Conservation (phyloP, 2,113 vertebrate species). For the Plectropomus leopardus region DNA sequence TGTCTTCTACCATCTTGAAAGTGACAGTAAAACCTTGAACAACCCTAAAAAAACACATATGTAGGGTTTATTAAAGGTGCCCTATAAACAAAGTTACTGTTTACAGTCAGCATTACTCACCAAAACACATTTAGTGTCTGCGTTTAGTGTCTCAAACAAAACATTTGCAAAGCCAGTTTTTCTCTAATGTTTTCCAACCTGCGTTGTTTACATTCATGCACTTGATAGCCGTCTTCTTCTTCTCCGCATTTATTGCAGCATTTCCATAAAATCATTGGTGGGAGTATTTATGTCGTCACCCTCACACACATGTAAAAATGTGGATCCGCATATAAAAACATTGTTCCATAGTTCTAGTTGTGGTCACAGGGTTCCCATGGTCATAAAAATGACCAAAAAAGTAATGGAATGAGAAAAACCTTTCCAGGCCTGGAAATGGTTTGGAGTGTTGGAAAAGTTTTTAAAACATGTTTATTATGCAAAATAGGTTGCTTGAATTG, state of each 20-base stretch:
- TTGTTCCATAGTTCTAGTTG: background rate
- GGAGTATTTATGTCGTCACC: background rate
- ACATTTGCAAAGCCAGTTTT: background rate
- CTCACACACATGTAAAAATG: background rate
- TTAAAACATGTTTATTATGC: too few relatives aligned
- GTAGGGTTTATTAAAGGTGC: conserved; percentile 19
- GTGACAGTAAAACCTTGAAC: background rate
- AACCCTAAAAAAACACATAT: background rate
- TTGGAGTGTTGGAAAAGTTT: too few relatives aligned
- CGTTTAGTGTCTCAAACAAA: conserved; percentile 1
- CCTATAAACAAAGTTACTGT: conserved; percentile 16
- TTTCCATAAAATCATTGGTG: background rate
- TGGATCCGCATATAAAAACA: too few relatives aligned
- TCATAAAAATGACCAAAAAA: too few relatives aligned
- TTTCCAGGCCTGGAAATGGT: too few relatives aligned
- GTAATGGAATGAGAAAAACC: too few relatives aligned
- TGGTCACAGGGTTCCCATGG: background rate
- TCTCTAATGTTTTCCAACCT: background rate
- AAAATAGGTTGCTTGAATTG: too few relatives aligned
- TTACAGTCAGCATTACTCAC: too few relatives aligned
- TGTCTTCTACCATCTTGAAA: background rate
- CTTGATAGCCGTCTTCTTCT: background rate
- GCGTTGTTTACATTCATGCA: background rate
- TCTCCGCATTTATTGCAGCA: background rate
- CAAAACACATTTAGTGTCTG: too few relatives aligned